Conservation (phyloP, 2,888 invertebrate species). For the Microplitis deprimator region DNA sequence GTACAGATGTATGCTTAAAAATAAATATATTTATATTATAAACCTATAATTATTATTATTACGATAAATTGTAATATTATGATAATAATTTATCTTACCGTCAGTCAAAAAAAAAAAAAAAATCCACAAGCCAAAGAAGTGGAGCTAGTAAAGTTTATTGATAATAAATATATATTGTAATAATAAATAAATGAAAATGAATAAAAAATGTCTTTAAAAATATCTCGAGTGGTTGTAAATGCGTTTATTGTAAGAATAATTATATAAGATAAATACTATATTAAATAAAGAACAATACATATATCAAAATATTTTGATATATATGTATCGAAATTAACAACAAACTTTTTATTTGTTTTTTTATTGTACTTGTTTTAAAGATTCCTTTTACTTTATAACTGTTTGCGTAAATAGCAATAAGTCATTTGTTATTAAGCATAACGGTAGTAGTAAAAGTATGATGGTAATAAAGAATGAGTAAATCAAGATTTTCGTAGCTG, state of each 20-base stretch:
- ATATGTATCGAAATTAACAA: conserved; percentile 14
- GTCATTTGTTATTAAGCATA: conserved; percentile 32
- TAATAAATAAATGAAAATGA: conserved; percentile 27
- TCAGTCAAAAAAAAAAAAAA: conserved; percentile 59
- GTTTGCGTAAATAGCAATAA: conserved; percentile 30
- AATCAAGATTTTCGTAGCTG: conserved; percentile 27
- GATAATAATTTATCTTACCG: conserved; percentile 51
- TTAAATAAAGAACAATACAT: conserved; percentile 25
- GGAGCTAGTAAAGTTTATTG: conserved; percentile 66
- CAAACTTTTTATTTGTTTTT: conserved; percentile 14
- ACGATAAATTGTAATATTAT: neutral
- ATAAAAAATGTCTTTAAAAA: conserved; percentile 20
- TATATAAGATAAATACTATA: conserved; percentile 1
- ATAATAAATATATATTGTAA: conserved; percentile 47
- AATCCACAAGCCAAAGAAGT: conserved; percentile 70
- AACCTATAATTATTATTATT: conserved; percentile 18
- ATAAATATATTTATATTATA: conserved; percentile 5
- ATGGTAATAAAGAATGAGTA: conserved; percentile 10
- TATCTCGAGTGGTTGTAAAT: conserved; percentile 40
- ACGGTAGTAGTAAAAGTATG: no score
- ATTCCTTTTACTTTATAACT: neutral
- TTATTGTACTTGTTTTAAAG: neutral
- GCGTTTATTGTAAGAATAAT: conserved; percentile 24
- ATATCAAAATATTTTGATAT: conserved; percentile 23
- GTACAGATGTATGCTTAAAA: conserved; percentile 37